Evolutionary conservation across 2,888 invertebrate genomes (phyloP).

Genomic region (Agelastica alni): DNA sequence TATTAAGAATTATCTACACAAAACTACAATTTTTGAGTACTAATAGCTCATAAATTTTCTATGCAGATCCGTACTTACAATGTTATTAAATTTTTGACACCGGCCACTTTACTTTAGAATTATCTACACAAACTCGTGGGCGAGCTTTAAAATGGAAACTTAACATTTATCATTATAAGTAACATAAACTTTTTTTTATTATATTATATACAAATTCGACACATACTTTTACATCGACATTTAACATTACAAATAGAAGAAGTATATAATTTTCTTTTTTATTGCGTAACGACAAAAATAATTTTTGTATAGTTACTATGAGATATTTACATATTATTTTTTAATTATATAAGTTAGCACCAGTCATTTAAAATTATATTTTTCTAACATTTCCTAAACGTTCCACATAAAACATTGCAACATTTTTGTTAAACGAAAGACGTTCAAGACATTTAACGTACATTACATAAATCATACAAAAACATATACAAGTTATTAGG

Average conservation of each 20-base stretch:
- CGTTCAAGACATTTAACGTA: too few species aligned
- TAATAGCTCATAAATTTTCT: too few species aligned
- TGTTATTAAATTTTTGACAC: constrained; percentile 33
- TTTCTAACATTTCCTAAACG: not conserved
- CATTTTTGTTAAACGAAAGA: too few species aligned
- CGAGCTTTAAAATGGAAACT: constrained; percentile 35
- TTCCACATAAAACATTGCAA: too few species aligned
- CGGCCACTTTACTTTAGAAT: constrained; percentile 38
- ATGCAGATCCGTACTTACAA: constrained; percentile 23
- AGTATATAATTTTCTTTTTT: not conserved
- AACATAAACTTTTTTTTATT: constrained; percentile 2
- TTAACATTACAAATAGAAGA: not conserved
- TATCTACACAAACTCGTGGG: constrained; percentile 37
- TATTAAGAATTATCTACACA: too few species aligned
- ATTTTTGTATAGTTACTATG: not conserved
- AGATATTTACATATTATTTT: not conserved
- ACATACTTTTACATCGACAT: constrained; percentile 3
- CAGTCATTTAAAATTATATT: constrained; percentile 6
- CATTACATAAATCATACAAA: too few species aligned
- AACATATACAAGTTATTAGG: too few species aligned
- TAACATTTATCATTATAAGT: not conserved
- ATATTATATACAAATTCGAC: not conserved
- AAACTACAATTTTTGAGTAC: too few species aligned
- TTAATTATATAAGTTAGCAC: constrained; percentile 11
- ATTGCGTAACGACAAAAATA: constrained; percentile 8